A percentile compares a stretch with the other conserved stretches of the same genome.
phyloP scores from a whole-genome alignment of 2,888 invertebrate species.

The Lordiphosa fenestrarum region DNA sequence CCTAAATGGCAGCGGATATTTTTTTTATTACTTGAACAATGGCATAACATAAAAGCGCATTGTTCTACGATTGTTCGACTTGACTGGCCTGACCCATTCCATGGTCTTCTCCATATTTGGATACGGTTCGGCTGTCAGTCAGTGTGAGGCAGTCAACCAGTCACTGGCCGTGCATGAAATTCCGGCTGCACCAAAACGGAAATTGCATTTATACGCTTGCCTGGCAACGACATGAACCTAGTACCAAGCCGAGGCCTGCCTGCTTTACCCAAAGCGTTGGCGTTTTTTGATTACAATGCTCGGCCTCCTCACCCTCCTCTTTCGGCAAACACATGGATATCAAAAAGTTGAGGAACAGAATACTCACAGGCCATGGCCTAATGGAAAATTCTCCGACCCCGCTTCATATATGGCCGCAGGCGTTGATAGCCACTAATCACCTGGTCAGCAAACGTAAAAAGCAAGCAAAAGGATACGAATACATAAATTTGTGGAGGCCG shows the following conservation, averaged over 20 bases:
- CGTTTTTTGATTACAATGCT: conserved; percentile 15
- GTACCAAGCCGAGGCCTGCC: neutral
- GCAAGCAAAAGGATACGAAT: neutral
- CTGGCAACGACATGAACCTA: conserved; percentile 24
- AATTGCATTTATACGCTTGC: conserved; percentile 67
- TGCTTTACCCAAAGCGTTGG: neutral
- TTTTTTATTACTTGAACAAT: no score
- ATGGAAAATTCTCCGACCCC: conserved; percentile 21
- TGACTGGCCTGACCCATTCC: neutral
- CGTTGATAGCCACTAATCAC: conserved; percentile 58
- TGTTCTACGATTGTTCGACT: conserved; percentile 1
- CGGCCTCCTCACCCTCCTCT: neutral
- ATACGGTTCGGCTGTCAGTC: conserved; percentile 1
- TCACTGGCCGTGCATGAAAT: conserved; percentile 43
- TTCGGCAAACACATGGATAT: conserved; percentile 13
- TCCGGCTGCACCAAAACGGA: conserved; percentile 65
- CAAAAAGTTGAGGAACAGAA: conserved; percentile 9
- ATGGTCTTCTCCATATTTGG: no score
- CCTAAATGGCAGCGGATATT: no score
- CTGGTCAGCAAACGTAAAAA: conserved; percentile 34
- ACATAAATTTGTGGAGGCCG: no score
- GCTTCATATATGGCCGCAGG: conserved; percentile 23
- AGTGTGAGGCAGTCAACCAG: conserved; percentile 21
- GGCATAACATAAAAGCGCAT: no score
- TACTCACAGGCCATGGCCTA: conserved; percentile 1